phyloP scores from a whole-genome alignment of 2,888 invertebrate genomes.

The Acrobasis suavella region DNA sequence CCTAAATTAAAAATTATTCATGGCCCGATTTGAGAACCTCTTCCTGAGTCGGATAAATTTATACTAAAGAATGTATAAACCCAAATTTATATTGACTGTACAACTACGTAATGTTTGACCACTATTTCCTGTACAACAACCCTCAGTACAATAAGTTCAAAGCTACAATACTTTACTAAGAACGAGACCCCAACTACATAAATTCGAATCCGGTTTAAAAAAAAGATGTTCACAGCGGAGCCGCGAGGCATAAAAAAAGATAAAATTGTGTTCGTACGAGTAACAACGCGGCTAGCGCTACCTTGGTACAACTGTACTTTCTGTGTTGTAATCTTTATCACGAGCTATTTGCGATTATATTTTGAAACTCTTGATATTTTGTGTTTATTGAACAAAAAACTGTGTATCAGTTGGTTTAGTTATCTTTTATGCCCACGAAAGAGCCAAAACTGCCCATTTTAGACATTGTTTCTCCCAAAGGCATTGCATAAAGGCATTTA shows the following conservation, averaged over 20 bases:
- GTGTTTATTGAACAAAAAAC: no score
- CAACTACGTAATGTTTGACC: background rate
- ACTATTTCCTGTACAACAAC: slow-evolving; percentile 4
- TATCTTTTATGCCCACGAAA: no score
- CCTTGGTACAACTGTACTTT: slow-evolving; percentile 1
- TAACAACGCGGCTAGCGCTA: background rate
- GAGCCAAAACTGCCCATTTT: no score
- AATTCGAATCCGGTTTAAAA: slow-evolving; percentile 12
- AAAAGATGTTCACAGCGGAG: slow-evolving; percentile 5
- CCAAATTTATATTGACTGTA: background rate
- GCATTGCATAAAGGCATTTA: no score
- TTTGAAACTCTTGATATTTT: no score
- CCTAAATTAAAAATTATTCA: no score
- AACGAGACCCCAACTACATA: slow-evolving; percentile 5
- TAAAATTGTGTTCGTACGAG: slow-evolving; percentile 1
- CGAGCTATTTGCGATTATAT: background rate
- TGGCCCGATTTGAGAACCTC: no score
- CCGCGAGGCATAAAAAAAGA: slow-evolving; percentile 3
- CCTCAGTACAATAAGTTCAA: slow-evolving; percentile 2
- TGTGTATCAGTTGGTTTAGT: no score
- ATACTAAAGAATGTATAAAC: background rate
- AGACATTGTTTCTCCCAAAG: no score
- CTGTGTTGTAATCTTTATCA: slow-evolving; percentile 1
- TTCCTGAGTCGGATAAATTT: no score
- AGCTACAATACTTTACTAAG: background rate